Evolutionary conservation across 2,888 invertebrate species (phyloP).

Genomic region (Drosophila neotestacea): DNA sequence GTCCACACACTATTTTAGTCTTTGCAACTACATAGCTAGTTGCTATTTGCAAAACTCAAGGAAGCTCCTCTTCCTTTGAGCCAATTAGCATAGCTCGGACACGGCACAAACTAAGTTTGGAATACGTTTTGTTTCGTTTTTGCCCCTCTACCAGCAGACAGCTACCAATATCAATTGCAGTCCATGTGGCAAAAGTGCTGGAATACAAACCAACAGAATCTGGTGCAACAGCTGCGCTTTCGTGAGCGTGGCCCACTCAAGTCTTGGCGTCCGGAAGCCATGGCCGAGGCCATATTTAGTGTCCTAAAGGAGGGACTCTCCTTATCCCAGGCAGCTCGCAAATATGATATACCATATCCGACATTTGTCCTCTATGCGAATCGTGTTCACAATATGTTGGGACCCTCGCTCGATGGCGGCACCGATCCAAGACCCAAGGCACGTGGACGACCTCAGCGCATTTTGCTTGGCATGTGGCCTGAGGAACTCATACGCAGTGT

Average conservation of each 20-base stretch:
- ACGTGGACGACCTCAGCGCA: slow-evolving; percentile 95
- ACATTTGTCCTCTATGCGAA: slow-evolving; percentile 97
- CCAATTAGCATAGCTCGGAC: slow-evolving; percentile 45
- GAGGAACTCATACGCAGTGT: slow-evolving; percentile 97
- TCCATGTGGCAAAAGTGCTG: slow-evolving; percentile 98
- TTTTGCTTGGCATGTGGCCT: slow-evolving; percentile 96
- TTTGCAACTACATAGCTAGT: background rate
- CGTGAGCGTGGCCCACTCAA: slow-evolving; percentile 96
- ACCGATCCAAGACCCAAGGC: slow-evolving; percentile 96
- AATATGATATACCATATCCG: slow-evolving; percentile 97
- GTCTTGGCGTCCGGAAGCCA: slow-evolving; percentile 97
- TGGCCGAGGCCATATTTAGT: slow-evolving; percentile 97
- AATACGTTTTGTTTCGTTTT: slow-evolving; percentile 23
- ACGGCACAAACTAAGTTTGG: slow-evolving; percentile 49
- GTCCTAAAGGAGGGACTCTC: slow-evolving; percentile 95
- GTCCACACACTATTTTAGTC: slow-evolving; percentile 16
- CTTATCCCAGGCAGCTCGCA: slow-evolving; percentile 95
- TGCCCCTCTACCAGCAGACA: slow-evolving; percentile 88
- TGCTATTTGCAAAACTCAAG: background rate
- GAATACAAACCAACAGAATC: slow-evolving; percentile 96
- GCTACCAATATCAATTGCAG: slow-evolving; percentile 97
- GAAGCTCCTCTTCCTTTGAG: slow-evolving; percentile 7
- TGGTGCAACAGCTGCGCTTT: slow-evolving; percentile 94
- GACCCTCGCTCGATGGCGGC: slow-evolving; percentile 95
- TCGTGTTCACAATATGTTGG: slow-evolving; percentile 96